Percentiles rank a stretch among this genome's conserved stretches.
These are phyloP conservation scores for Trachelus stipa DNA, from an alignment of 2,888 invertebrate genomes.

Conservation along the genomic window DNA sequence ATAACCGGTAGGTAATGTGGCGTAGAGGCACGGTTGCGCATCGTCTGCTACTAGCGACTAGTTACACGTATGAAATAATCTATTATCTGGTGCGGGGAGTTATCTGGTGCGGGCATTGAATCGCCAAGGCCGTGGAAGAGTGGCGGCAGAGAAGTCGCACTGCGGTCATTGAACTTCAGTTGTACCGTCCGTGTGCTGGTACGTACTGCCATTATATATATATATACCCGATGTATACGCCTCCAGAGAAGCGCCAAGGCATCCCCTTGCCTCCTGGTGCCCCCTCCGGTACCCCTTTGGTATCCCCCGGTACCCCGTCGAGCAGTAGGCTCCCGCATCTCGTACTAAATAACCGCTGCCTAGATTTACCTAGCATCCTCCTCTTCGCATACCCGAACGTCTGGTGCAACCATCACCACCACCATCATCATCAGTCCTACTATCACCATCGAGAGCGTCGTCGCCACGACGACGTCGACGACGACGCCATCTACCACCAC, in stretches of 20 bases:
- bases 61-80: conserved; percentile 65
- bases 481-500: background rate
- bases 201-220: conserved; percentile 7
- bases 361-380: conserved; percentile 48
- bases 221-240: conserved; percentile 13
- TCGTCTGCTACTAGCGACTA: conserved; percentile 50
- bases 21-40: conserved; percentile 36
- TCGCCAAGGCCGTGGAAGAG: conserved; percentile 62
- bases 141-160: conserved; percentile 55
- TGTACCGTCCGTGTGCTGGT: conserved; percentile 28
- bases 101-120: conserved; percentile 65
- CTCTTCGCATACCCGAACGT: conserved; percentile 17
- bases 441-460: too few species aligned
- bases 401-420: background rate
- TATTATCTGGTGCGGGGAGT: conserved; percentile 60
- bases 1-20: conserved; percentile 43
- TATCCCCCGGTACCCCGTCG: conserved; percentile 1
- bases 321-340: conserved; percentile 25
- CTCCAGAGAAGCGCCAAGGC: conserved; percentile 2
- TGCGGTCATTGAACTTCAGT: conserved; percentile 60
- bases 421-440: background rate
- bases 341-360: conserved; percentile 52
- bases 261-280: background rate
- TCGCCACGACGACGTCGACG: background rate
- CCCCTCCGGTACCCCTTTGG: background rate